A percentile compares a stretch with the other conserved stretches of the same genome.
Evolutionary conservation across 2,888 invertebrate genomes (phyloP).

Genomic region (Nephrotoma flavescens): DNA sequence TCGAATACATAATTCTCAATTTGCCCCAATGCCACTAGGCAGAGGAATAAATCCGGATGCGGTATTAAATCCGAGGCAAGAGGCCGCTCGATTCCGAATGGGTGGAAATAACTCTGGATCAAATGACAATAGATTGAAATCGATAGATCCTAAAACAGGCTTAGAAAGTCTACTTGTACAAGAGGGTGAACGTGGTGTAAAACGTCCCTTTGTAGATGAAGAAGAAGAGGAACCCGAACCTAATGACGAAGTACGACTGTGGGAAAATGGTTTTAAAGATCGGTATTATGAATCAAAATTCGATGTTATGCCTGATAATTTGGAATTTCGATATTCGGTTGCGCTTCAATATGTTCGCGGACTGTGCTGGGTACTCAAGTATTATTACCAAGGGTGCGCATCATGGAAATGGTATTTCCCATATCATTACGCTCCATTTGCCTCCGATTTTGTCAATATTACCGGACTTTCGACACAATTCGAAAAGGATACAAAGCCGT

Average conservation of each 20-base stretch:
- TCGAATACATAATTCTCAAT: conserved; percentile 57
- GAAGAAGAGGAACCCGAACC: conserved; percentile 58
- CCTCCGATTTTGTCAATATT: conserved; percentile 93
- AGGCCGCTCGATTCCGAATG: conserved; percentile 50
- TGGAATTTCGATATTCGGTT: conserved; percentile 80
- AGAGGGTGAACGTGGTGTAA: conserved; percentile 31
- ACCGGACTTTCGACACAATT: conserved; percentile 75
- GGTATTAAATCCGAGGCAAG: conserved; percentile 56
- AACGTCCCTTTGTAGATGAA: conserved; percentile 35
- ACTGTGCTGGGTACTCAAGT: conserved; percentile 93
- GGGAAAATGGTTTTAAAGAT: conserved; percentile 97
- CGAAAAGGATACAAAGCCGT: conserved; percentile 80
- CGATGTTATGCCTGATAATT: conserved; percentile 57
- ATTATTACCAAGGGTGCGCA: conserved; percentile 98
- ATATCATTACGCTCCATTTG: conserved; percentile 99
- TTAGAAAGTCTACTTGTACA: conserved; percentile 38
- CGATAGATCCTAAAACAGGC: conserved; percentile 17
- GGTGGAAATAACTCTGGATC: conserved; percentile 33
- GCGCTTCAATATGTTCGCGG: conserved; percentile 91
- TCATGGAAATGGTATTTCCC: conserved; percentile 99
- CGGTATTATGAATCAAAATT: conserved; percentile 94
- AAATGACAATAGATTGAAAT: neutral
- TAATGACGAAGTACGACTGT: conserved; percentile 77
- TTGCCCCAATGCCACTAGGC: conserved; percentile 56
- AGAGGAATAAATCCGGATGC: conserved; percentile 35